phyloP scores from a whole-genome alignment of 2,797 vertebrate genomes.

The Luscinia luscinia region DNA sequence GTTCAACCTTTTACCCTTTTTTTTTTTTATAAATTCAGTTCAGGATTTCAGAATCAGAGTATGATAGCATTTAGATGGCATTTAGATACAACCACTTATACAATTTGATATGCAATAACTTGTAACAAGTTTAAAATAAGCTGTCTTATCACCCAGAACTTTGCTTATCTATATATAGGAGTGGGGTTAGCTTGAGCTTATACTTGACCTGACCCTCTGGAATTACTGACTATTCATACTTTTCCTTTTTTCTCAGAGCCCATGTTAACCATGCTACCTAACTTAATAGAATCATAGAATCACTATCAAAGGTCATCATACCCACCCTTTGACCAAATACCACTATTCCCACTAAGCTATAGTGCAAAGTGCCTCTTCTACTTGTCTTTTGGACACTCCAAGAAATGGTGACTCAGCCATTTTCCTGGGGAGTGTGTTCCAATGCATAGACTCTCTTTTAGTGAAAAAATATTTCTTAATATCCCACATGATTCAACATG shows the following conservation, averaged over 20 bases:
- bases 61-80: not conserved
- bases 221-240: not conserved
- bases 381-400: accelerated
- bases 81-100: not conserved
- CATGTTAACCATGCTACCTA: not conserved
- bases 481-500: not conserved
- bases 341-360: not conserved
- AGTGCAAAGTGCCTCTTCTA: not conserved
- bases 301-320: not conserved
- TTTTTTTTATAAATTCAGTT: not conserved
- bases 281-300: not conserved
- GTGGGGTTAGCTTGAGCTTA: not conserved
- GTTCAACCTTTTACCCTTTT: not conserved
- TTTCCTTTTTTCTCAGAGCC: not conserved
- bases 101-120: not conserved
- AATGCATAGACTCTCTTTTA: not conserved
- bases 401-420: not conserved
- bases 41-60: not conserved
- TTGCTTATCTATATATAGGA: not conserved
- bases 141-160: not conserved
- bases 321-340: not conserved
- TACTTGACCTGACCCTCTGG: not conserved
- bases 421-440: not conserved
- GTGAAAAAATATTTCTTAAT: not conserved
- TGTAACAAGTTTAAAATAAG: not conserved